Base-by-base conservation (phyloP, 2,888 invertebrate species). In the Caenorhabditis virilis region DNA sequence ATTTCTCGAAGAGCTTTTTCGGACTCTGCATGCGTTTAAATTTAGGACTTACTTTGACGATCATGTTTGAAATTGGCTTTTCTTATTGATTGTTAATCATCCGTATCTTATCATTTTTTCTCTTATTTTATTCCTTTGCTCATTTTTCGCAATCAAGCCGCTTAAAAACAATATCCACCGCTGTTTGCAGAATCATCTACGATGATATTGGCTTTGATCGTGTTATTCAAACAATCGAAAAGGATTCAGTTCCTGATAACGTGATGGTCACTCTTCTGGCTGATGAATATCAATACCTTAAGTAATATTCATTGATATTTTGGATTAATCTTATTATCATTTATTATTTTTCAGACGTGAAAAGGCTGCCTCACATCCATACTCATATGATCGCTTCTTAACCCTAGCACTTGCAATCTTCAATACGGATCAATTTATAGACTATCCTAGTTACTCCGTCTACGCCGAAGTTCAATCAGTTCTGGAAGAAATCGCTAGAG, bases 201-300 rank as follows among this genome's bases (percentile, higher is more conserved):
- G 68, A 69, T 42, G 68, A 69, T 39, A 45, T 64, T 43, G 61
- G 61, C 3, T 69, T 69, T 22, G 61, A 61, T 51, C 38, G 61
- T 13, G 11, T 66, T 20, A 36, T 66, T 4, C 42, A 69, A 48
- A 38, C 26, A 18, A 58, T 69, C 26, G 16, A 61, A 47, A 27
- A 55, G 11, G 38, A 58, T 26, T 47, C 48, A n/a, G 46, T 69
- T 16, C 26, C 46, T 22, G 55, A 57, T 13, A 49, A 54, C 23
- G 11, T 65, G 22, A 61, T 55, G 23, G 16, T 69, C 35, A 46
- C 50, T n/a, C 56, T 69, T 16, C 11, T 69, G 13, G 43, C 57
- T 16, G 69, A 69, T 46, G 64, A 64, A 45, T 56, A 57, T 18
- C 48, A 50, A 26, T 69, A 57, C 26, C 42, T 59, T 55, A 25